A percentile compares a stretch with the other conserved stretches of the same genome.
Conservation (phyloP, 2,797 vertebrate species). For the Remorina albescens region DNA sequence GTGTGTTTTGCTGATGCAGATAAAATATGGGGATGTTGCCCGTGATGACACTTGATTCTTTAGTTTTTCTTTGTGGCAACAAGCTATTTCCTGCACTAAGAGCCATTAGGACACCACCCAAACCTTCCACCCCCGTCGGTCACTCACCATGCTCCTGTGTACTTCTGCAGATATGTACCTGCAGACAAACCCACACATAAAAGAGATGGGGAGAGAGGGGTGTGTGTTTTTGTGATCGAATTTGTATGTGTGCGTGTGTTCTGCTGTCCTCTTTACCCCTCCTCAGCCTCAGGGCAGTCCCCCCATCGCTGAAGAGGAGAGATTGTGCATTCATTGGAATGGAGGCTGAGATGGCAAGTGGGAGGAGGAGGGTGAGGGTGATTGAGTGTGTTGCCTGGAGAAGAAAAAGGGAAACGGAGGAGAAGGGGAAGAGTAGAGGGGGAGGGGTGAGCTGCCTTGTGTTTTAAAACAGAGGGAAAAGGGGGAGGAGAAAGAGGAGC, state of each 20-base stretch:
- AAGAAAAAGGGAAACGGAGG: conserved; percentile 74
- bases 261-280: conserved; percentile 58
- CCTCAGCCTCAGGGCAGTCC: conserved; percentile 67
- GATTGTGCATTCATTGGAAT: conserved; percentile 83
- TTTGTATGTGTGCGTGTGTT: conserved; percentile 70
- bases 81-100: conserved; percentile 71
- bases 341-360: conserved; percentile 70
- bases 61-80: conserved; percentile 67
- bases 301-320: conserved; percentile 70
- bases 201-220: not conserved
- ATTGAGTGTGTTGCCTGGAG: conserved; percentile 83
- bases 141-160: conserved; percentile 55
- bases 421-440: conserved; percentile 50
- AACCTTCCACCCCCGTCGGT: conserved; percentile 43
- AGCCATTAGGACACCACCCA: conserved; percentile 64
- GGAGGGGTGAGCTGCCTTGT: conserved; percentile 63
- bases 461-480: conserved; percentile 53
- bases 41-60: conserved; percentile 65
- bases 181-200: conserved; percentile 46
- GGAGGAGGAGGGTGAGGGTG: conserved; percentile 62
- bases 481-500: conserved; percentile 53
- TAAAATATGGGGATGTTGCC: conserved; percentile 51
- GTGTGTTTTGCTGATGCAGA: conserved; percentile 53
- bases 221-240: conserved; percentile 64
- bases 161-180: conserved; percentile 78